phyloP scores from a whole-genome alignment of 2,797 vertebrate species.

The Meda fulgida region DNA sequence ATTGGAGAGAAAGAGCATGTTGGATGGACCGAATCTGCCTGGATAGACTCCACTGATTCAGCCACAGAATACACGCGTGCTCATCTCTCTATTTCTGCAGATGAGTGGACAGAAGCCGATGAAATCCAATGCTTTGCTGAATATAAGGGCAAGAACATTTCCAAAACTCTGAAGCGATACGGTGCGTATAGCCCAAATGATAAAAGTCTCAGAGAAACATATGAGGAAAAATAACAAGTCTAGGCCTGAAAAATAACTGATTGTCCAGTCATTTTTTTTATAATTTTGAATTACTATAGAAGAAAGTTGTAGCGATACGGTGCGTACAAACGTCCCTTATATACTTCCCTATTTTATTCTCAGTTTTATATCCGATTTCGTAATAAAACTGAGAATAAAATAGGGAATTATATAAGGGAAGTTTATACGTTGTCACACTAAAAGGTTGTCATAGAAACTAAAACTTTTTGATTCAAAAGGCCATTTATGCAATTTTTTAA shows the following conservation, averaged over 20 bases:
- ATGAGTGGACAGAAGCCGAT: background rate
- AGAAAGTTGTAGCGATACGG: too few species aligned
- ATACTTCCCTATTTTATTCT: background rate
- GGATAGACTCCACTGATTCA: conserved; percentile 45
- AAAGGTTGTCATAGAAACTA: background rate
- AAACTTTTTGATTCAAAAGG: background rate
- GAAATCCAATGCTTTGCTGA: conserved; percentile 33
- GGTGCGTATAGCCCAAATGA: background rate
- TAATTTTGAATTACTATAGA: too few species aligned
- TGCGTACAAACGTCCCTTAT: too few species aligned
- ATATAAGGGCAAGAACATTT: background rate
- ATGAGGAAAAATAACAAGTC: too few species aligned
- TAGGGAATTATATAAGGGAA: too few species aligned
- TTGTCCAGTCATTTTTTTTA: too few species aligned
- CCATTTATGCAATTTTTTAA: background rate
- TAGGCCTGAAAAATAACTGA: too few species aligned
- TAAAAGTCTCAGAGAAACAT: background rate
- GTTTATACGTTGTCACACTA: too few species aligned
- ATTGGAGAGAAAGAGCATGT: conserved; percentile 2
- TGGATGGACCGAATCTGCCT: conserved; percentile 37
- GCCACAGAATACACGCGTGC: conserved; percentile 31
- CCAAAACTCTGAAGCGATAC: background rate
- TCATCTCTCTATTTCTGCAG: conserved; percentile 32
- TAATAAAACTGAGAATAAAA: too few species aligned
- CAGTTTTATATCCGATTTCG: too few species aligned